Base-by-base conservation (phyloP, 2,888 invertebrate genomes). In the Spodoptera littoralis region DNA sequence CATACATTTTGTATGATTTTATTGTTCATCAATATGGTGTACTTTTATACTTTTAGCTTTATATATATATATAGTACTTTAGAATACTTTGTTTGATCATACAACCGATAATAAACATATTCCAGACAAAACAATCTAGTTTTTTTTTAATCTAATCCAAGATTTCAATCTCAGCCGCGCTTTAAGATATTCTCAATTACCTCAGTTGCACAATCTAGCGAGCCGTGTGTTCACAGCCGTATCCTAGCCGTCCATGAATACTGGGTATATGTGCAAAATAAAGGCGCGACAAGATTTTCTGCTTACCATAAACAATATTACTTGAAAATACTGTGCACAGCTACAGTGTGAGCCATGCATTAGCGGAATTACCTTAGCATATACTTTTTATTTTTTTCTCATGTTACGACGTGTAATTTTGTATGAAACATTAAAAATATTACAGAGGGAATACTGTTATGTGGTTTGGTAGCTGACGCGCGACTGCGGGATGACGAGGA, bases 261-360 rank as follows among this genome's bases (percentile, higher is more conserved):
- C 72, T 73, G 68, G 68, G 55, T 75, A 82, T 83, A 84, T 78
- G 78, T 69, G 81, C 75, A 72, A 79, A 84, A 87, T 88, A 84
- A 83, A 86, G 84, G 83, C 84, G 83, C 79, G 90, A 92, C 92
- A 93, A 91, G 92, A 91, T 90, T 92, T 90, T 90, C 92, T 89
- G 87, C 92, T 92, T 92, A 92, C 81, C 92, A 91, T 92, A 92
- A 92, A 92, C 90, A 91, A 90, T 92, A 89, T 91, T 89, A 91
- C 88, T 86, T 84, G 82, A 82, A 84, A 87, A 87, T 82, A 83
- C 82, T 80, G 81, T 79, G 74, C 75, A 73, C 54, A 59, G 56
- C 55, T 60, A 55, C 56, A 49, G 56, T 60, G 60, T 60, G 51
- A 62, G 47, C 22, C 55, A 6, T 77, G 76, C 79, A 76, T 78